Evolutionary conservation across 2,797 vertebrate genomes (phyloP).

Genomic region (Pipistrellus nathusii): DNA sequence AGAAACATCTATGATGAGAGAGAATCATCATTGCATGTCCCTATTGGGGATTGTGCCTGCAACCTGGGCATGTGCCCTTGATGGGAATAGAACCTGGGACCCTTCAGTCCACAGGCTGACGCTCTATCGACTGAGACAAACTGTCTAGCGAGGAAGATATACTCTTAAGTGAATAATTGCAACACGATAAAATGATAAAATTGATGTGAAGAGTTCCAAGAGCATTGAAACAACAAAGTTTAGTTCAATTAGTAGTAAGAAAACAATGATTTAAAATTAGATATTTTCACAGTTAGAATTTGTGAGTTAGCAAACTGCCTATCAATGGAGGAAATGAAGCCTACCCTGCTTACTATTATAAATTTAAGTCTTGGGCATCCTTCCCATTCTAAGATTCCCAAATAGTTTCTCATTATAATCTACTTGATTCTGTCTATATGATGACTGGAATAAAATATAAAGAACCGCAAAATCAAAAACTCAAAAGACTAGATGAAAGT

Average conservation of each 20-base stretch:
- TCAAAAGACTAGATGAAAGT: not conserved
- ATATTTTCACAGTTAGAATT: not conserved
- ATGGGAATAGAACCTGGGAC: no score
- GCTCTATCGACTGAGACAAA: no score
- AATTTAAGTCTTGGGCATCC: not conserved
- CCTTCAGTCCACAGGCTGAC: no score
- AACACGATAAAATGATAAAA: not conserved
- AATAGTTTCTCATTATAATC: not conserved
- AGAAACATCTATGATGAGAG: no score
- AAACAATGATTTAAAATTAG: not conserved
- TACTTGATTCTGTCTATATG: not conserved
- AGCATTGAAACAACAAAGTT: not conserved
- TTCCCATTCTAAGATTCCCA: not conserved
- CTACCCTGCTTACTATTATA: not conserved
- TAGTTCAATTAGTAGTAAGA: not conserved
- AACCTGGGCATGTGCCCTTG: no score
- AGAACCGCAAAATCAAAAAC: constrained; percentile 25
- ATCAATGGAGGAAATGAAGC: not conserved
- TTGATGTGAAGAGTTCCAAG: not conserved
- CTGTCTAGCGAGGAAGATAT: not conserved
- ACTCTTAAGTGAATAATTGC: constrained; percentile 17
- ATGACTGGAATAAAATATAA: constrained; percentile 24
- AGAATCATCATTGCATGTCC: no score
- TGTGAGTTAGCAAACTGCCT: not conserved
- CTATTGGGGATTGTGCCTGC: no score